Evolutionary conservation across 2,888 invertebrate genomes (phyloP).

Genomic region (Dione vanillae): DNA sequence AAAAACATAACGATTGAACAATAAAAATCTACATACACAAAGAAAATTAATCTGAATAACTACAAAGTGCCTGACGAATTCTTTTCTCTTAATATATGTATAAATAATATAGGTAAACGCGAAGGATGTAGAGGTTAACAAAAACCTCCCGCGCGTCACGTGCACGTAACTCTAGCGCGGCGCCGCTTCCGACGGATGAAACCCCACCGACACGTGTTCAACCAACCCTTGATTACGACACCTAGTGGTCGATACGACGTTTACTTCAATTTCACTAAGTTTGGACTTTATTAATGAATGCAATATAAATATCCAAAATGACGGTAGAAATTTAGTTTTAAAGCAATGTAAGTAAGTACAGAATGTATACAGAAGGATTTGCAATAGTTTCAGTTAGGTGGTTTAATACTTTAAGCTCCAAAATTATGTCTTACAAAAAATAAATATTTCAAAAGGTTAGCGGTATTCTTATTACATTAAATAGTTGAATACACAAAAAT

Average conservation of each 20-base stretch:
- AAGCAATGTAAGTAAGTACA: background rate
- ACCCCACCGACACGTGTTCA: slow-evolving; percentile 58
- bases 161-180: slow-evolving; percentile 67
- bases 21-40: slow-evolving; percentile 9
- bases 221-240: slow-evolving; percentile 46
- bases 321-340: too few relatives aligned
- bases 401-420: background rate
- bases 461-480: background rate
- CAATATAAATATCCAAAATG: background rate
- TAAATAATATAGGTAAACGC: slow-evolving; percentile 32
- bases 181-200: slow-evolving; percentile 73
- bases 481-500: background rate
- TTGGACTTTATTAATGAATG: background rate
- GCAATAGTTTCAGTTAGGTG: background rate
- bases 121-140: slow-evolving; percentile 53
- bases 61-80: slow-evolving; percentile 31
- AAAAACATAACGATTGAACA: background rate
- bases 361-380: background rate
- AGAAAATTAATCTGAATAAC: slow-evolving; percentile 22
- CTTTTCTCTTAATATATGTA: slow-evolving; percentile 50
- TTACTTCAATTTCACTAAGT: slow-evolving; percentile 1
- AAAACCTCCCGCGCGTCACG: slow-evolving; percentile 67
- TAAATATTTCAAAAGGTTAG: background rate
- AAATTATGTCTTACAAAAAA: background rate
- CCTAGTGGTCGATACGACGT: slow-evolving; percentile 31